Evolutionary conservation across 1,140 invertebrate species (phyloP).

Genomic region (Xylocopa sonorina): DNA sequence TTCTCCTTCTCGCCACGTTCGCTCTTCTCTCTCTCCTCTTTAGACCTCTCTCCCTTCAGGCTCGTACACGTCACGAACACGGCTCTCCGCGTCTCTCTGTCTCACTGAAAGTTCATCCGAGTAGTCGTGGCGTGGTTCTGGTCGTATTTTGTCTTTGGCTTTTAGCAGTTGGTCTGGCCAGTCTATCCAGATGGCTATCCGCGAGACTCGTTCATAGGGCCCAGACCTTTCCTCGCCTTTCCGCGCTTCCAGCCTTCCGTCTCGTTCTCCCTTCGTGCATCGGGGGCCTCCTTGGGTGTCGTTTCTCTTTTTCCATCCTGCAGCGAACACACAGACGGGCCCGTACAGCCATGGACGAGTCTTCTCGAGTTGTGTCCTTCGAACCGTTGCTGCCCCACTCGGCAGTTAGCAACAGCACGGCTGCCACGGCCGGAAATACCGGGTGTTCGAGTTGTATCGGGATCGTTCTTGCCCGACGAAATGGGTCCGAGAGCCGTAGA

Average conservation of each 20-base stretch:
- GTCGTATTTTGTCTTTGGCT: constrained; percentile 10
- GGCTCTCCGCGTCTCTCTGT: not conserved
- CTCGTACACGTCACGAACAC: not conserved
- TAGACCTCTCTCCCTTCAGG: not conserved
- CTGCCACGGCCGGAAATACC: constrained; percentile 71
- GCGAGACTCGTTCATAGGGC: not conserved
- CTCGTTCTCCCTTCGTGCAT: not conserved
- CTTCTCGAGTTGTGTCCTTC: constrained; percentile 61
- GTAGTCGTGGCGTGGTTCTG: not conserved
- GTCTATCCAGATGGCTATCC: not conserved
- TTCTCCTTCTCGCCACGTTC: not conserved
- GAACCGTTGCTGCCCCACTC: constrained; percentile 70
- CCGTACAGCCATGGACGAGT: constrained; percentile 14
- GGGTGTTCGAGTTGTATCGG: constrained; percentile 69
- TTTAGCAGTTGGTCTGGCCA: not conserved
- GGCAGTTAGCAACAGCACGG: constrained; percentile 76
- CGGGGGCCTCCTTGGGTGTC: not conserved
- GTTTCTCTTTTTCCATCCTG: not conserved
- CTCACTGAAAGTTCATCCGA: not conserved
- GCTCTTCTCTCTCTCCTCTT: not conserved
- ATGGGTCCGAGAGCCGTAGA: constrained; percentile 16
- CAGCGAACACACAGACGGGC: constrained; percentile 1
- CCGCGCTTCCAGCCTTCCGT: not conserved
- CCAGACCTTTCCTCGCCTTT: constrained; percentile 1
- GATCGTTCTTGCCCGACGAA: constrained; percentile 8